Base-by-base conservation (phyloP, 2,797 vertebrate genomes). In the Rhinichthys osculus region DNA sequence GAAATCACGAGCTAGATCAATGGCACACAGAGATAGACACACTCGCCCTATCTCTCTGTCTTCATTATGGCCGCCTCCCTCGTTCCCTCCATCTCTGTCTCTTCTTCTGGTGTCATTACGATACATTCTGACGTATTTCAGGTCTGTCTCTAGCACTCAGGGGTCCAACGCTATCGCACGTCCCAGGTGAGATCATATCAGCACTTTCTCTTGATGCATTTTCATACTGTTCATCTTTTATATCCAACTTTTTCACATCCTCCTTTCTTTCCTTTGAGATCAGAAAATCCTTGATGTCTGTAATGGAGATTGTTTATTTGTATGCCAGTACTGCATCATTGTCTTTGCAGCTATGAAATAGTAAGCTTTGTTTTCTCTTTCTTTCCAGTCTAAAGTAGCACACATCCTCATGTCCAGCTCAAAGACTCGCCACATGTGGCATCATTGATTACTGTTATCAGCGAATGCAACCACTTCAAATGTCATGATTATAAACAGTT, bases 1-100 rank as follows among this genome's bases (percentile, higher is more conserved):
- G 87, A 92, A 90, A 89, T 88, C 88, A 89, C 78, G 82, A 88
- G 87, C 85, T 78, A 88, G 87, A 88, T 89, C 88, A 89, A 89
- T 85, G 88, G 84, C 84, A 88, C 86, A 89, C 62, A 85, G 79
- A 88, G 88, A 85, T 85, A 87, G 72, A 73, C 81, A 87, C 81
- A 80, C 81, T 79, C 50, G 67, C 62, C 66, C 85, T 74, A 70
- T 78, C 84, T 80, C 84, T 88, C 89, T 87, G 84, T 87, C 84
- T 90, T 86, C 87, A 89, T 89, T 88, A 87, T 83, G 85, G 59
- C 62, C 35, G 69, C 62, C 83, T 87, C 79, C 50, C 80, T 89
- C 79, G 71, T 69, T 87, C 79, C 7, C 35, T 72, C 9, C 33
- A 80, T 76, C 72, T 76, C 82, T 66, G 62, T 47, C 81, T 78